These are phyloP conservation scores for Sarcophaga rosellei DNA, from an alignment of 2,888 invertebrate species.

Conservation along the genomic window DNA sequence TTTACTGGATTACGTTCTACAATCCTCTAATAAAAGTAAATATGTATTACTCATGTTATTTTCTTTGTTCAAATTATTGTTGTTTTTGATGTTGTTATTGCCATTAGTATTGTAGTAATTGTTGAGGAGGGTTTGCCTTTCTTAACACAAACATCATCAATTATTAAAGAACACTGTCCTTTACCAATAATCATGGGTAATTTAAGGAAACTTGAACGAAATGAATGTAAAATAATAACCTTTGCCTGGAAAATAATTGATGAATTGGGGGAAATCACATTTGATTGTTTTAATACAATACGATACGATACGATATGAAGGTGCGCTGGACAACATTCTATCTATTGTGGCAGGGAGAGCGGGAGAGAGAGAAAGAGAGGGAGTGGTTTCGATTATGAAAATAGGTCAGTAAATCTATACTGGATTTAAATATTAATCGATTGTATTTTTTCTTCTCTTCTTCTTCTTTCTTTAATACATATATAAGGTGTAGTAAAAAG, in stretches of 20 bases:
- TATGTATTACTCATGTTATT: not conserved
- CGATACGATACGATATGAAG: no score
- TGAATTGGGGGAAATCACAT: constrained; percentile 53
- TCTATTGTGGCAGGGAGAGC: not conserved
- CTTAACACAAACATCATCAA: constrained; percentile 55
- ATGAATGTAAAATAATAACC: constrained; percentile 30
- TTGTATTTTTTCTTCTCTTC: no score
- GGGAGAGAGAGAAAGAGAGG: not conserved
- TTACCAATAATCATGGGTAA: constrained; percentile 55
- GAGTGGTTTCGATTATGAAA: not conserved
- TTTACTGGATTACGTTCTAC: constrained; percentile 18
- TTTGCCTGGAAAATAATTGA: constrained; percentile 49
- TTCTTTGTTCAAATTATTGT: not conserved
- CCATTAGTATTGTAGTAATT: constrained; percentile 41
- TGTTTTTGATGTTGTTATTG: constrained; percentile 7
- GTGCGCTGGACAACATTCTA: no score
- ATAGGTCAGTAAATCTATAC: constrained; percentile 35
- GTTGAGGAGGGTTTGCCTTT: constrained; percentile 59
- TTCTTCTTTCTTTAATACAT: no score
- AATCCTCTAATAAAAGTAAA: not conserved
- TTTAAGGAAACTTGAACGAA: constrained; percentile 29
- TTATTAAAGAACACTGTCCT: constrained; percentile 51
- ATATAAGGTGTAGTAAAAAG: no score
- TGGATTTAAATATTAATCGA: not conserved
- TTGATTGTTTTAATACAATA: constrained; percentile 31